These are phyloP conservation scores for Halisarca cf. caerulea DNA, from an alignment of 37 sponge, comb jelly and placozoan genomes.

Conservation along the genomic window DNA sequence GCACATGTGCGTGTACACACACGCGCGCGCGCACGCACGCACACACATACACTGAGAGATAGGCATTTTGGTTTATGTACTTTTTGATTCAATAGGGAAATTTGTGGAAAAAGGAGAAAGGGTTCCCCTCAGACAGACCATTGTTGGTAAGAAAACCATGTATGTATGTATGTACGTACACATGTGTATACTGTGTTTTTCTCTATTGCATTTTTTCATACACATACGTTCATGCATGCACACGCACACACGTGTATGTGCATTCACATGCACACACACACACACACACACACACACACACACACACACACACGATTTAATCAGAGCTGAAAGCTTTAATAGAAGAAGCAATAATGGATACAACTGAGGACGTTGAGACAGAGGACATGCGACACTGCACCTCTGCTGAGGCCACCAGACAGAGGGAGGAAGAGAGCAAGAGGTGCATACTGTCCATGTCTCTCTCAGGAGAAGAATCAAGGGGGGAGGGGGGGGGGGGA, in stretches of 20 bases:
- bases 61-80: too few relatives aligned
- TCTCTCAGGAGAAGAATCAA: slow-evolving; percentile 96
- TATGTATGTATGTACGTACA: background rate
- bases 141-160: background rate
- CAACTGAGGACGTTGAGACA: background rate
- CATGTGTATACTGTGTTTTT: background rate
- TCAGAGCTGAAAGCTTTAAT: slow-evolving; percentile 1
- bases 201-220: background rate
- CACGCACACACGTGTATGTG: slow-evolving; percentile 9
- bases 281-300: background rate
- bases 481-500: too few relatives aligned
- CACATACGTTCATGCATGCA: slow-evolving; percentile 27
- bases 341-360: slow-evolving; percentile 5
- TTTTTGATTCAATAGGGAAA: too few relatives aligned
- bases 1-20: slow-evolving; percentile 40
- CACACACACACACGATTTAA: slow-evolving; percentile 7
- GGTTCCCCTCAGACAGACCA: slow-evolving; percentile 1
- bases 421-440: slow-evolving; percentile 17
- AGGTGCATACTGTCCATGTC: slow-evolving; percentile 76
- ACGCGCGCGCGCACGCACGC: slow-evolving; percentile 38
- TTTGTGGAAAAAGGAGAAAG: slow-evolving; percentile 5
- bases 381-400: background rate
- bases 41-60: slow-evolving; percentile 50
- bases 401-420: background rate
- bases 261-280: slow-evolving; percentile 56